Evolutionary conservation across 2,113 vertebrate species (phyloP), one percentile per base, ranked within the genome.

Genomic region (Hirundichthys speculiger): DNA sequence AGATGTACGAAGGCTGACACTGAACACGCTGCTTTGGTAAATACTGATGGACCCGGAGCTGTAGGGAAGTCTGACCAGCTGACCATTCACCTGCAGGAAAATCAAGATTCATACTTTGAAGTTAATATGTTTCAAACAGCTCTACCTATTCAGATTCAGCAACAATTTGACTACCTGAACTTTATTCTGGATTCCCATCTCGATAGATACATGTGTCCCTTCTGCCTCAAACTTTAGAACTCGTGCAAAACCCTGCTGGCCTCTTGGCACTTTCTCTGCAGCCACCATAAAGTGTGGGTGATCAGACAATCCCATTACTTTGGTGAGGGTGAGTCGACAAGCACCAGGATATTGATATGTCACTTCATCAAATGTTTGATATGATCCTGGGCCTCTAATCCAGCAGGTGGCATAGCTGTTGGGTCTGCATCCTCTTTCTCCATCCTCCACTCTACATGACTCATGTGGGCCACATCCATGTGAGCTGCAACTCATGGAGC

Each of bases 311-410:
- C 46, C 66, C 34, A 82, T 84, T 5, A 89, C 79, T 30, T 20
- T 82, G 34, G 87, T 63, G 20, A 91, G 83, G 1, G 41, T 82
- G 20, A 91, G 13, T 19, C 1, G 69, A 74, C 89, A 91, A 0
- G 85, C 76, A 1, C 90, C 90, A 42, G 82, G 76, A 39, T 90
- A 89, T 1, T 83, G 79, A 63, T 88, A 89, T 0, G 18, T 41
- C 13, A 74, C n/a, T 15, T 88, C 85, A 24, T 89, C 86, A 39
- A 88, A 91, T 0, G 80, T 92, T 5, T 62, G 19, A 58, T 91
- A 91, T n/a, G 83, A 82, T 1, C 74, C 75, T 0, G 71, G 64
- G 0, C 79, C 85, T 10, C 83, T 77, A 13, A 77, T 73, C 74
- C 65, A 90, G 68, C 82, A 90, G 22, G 75, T 86, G 27, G 13